phyloP scores from a whole-genome alignment of 2,113 vertebrate species.

The Mustela lutreola region DNA sequence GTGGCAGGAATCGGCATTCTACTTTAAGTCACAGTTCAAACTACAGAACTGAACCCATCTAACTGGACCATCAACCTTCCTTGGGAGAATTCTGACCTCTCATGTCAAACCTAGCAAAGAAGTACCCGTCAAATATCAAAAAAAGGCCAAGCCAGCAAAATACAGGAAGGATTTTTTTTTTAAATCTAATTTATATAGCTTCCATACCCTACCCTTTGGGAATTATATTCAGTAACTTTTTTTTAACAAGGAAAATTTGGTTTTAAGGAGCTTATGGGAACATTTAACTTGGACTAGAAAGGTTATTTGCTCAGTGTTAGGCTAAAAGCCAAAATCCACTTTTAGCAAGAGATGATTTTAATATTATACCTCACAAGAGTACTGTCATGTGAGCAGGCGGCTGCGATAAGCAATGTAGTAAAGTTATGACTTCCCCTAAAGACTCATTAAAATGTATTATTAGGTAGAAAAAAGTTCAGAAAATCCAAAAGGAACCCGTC shows the following conservation, averaged over 20 bases:
- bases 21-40: neutral
- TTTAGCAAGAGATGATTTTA: constrained; percentile 79
- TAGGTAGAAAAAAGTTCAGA: constrained; percentile 70
- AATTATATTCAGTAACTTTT: constrained; percentile 68
- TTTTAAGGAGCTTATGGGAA: constrained; percentile 75
- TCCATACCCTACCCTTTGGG: constrained; percentile 17
- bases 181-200: constrained; percentile 61
- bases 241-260: constrained; percentile 73
- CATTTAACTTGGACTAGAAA: constrained; percentile 73
- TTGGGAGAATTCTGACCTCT: neutral
- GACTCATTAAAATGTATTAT: constrained; percentile 78
- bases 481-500: constrained; percentile 74
- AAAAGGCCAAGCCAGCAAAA: constrained; percentile 34
- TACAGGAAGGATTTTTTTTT: neutral
- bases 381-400: constrained; percentile 70
- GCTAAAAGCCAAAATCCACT: constrained; percentile 77
- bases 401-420: constrained; percentile 75
- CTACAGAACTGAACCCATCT: neutral
- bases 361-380: constrained; percentile 77
- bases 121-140: neutral
- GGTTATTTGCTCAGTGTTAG: constrained; percentile 76
- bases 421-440: constrained; percentile 68
- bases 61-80: neutral
- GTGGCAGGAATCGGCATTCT: constrained; percentile 62
- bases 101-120: constrained; percentile 40